Conservation (phyloP, 2,888 invertebrate genomes). For the Tetragonisca angustula region DNA sequence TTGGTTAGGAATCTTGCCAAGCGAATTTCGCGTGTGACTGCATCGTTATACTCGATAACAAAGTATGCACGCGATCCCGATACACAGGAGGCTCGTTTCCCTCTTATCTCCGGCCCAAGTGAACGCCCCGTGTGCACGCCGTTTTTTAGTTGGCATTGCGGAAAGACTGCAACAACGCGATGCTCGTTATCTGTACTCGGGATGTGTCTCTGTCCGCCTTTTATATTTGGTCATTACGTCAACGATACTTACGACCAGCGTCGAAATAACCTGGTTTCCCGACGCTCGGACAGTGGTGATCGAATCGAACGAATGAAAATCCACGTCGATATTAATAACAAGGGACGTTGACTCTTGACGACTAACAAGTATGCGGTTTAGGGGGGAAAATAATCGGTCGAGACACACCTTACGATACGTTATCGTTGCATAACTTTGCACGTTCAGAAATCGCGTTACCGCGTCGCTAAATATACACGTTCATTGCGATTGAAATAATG, state of each 20-base stretch:
- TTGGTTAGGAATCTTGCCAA: background rate
- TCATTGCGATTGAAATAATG: background rate
- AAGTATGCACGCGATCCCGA: slow-evolving; percentile 5
- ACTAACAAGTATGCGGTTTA: background rate
- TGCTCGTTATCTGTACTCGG: slow-evolving; percentile 15
- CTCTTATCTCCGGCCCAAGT: slow-evolving; percentile 44
- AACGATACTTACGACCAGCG: slow-evolving; percentile 34
- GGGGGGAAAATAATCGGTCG: background rate
- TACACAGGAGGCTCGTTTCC: background rate
- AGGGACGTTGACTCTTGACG: background rate
- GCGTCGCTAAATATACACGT: background rate
- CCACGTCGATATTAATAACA: background rate
- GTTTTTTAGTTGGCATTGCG: background rate
- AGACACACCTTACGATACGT: background rate
- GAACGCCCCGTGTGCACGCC: background rate
- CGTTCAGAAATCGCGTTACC: background rate
- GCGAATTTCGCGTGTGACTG: slow-evolving; percentile 26
- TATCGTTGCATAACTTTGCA: background rate
- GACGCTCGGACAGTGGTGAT: background rate
- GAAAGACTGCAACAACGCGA: background rate
- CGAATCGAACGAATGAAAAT: slow-evolving; percentile 11
- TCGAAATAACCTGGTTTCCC: slow-evolving; percentile 30
- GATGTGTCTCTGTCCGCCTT: slow-evolving; percentile 21
- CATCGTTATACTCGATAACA: slow-evolving; percentile 41
- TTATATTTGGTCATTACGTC: slow-evolving; percentile 52